These are phyloP conservation scores for Margarornis squamiger DNA, from an alignment of 2,797 vertebrate genomes.

Conservation along the genomic window DNA sequence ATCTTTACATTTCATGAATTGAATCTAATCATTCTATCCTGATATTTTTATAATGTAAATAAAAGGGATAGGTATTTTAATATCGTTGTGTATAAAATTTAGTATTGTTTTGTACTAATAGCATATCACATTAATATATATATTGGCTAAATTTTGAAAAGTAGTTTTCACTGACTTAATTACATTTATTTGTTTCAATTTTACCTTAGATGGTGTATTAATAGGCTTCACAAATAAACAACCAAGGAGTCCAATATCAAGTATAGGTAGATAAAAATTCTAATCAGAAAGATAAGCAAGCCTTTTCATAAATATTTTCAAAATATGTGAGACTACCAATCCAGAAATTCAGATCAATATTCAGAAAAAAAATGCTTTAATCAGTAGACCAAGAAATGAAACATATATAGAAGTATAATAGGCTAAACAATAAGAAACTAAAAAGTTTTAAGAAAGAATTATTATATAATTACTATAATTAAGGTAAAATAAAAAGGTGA, in stretches of 20 bases:
- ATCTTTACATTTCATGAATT: neutral
- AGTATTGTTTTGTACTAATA: neutral
- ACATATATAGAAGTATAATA: neutral
- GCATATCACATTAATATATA: neutral
- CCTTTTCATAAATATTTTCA: neutral
- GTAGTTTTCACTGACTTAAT: neutral
- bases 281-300: neutral
- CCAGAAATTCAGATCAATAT: neutral
- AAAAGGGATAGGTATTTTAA: neutral
- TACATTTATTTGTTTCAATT: neutral
- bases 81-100: neutral
- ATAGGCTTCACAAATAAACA: neutral
- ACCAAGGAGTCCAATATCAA: neutral
- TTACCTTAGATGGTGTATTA: neutral
- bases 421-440: neutral
- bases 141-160: neutral
- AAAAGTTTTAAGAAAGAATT: neutral
- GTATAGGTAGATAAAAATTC: neutral
- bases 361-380: neutral
- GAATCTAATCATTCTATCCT: neutral
- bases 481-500: neutral
- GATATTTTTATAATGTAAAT: neutral
- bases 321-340: neutral
- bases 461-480: neutral
- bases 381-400: neutral